Evolutionary conservation across 2,888 invertebrate species (phyloP).

Genomic region (Meganola albula): DNA sequence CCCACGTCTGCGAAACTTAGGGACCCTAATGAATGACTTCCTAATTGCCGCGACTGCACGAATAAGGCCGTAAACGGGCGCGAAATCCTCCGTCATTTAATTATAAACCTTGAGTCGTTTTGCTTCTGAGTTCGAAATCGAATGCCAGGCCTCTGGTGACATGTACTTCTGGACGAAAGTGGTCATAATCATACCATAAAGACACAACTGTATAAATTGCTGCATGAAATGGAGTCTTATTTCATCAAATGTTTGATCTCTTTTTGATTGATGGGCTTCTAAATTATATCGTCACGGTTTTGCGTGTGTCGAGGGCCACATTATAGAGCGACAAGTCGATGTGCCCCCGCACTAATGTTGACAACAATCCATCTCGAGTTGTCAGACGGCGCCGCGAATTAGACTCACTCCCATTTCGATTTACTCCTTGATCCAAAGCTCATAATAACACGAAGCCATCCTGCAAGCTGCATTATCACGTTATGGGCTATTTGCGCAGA

Average conservation of each 20-base stretch:
- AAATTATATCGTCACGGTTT: slow-evolving; percentile 20
- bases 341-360: slow-evolving; percentile 73
- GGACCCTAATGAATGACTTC: slow-evolving; percentile 77
- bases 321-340: slow-evolving; percentile 64
- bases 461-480: slow-evolving; percentile 45
- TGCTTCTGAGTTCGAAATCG: slow-evolving; percentile 64
- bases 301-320: slow-evolving; percentile 22
- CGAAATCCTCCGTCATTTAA: slow-evolving; percentile 59
- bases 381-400: slow-evolving; percentile 71
- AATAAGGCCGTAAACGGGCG: slow-evolving; percentile 69
- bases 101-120: slow-evolving; percentile 67
- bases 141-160: slow-evolving; percentile 56
- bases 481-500: slow-evolving; percentile 34
- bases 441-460: slow-evolving; percentile 52
- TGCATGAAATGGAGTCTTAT: slow-evolving; percentile 47
- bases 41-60: slow-evolving; percentile 74
- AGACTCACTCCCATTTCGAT: slow-evolving; percentile 73
- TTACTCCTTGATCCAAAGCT: slow-evolving; percentile 52
- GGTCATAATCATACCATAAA: slow-evolving; percentile 41
- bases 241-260: slow-evolving; percentile 30
- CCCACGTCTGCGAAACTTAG: slow-evolving; percentile 77
- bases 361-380: slow-evolving; percentile 72
- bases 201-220: slow-evolving; percentile 35
- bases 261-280: slow-evolving; percentile 25
- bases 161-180: slow-evolving; percentile 55